Percentiles rank a stretch among this genome's conserved stretches.
Conservation (phyloP, 2,888 invertebrate genomes). For the Heteromyza rotundicornis region DNA sequence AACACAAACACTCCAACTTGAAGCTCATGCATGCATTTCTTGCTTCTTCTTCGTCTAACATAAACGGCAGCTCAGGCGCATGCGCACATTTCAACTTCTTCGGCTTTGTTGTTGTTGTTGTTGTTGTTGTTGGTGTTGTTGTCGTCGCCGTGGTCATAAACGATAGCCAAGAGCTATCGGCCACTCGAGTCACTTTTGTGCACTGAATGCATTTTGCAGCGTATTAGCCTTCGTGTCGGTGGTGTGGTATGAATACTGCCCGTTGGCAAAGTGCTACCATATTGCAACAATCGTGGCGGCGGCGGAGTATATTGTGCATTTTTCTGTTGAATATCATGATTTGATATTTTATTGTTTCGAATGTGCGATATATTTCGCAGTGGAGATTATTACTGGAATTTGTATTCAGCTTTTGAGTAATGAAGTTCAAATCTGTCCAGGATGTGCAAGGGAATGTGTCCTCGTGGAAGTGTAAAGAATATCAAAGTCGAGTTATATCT, state of each 20-base stretch:
- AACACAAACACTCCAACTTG: background rate
- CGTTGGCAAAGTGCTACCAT: conserved; percentile 25
- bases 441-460: too few species aligned
- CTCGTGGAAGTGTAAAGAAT: too few species aligned
- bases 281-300: background rate
- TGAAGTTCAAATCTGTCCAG: too few species aligned
- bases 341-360: too few species aligned
- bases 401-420: too few species aligned
- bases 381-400: too few species aligned
- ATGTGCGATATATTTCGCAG: too few species aligned
- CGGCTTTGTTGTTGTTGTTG: background rate
- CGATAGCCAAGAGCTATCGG: conserved; percentile 52
- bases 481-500: too few species aligned
- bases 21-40: background rate
- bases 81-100: conserved; percentile 33
- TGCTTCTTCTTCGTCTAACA: conserved; percentile 30
- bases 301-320: too few species aligned
- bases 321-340: too few species aligned
- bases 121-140: too few species aligned
- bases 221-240: background rate
- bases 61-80: conserved; percentile 49
- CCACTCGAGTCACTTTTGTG: conserved; percentile 28
- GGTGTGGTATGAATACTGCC: conserved; percentile 2
- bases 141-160: background rate
- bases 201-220: background rate